phyloP scores from a whole-genome alignment of 2,888 invertebrate genomes.

The Melinaea marsaeus region DNA sequence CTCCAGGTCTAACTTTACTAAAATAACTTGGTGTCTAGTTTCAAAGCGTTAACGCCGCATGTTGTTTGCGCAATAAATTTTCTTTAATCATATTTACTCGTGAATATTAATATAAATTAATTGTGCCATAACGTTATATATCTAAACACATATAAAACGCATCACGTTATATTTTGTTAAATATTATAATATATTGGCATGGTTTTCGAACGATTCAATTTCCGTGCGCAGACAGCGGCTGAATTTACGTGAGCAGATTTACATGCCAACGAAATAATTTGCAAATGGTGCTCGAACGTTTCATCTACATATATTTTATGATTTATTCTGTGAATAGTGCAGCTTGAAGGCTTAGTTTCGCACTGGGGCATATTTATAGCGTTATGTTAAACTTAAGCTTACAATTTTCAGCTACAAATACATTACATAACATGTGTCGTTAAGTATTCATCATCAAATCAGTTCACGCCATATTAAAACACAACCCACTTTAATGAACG shows the following conservation, averaged over 20 bases:
- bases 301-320: conserved; percentile 65
- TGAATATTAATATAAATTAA: conserved; percentile 8
- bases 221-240: conserved; percentile 72
- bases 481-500: too few species aligned
- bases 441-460: too few species aligned
- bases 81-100: neutral
- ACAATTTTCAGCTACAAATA: neutral
- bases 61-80: conserved; percentile 12
- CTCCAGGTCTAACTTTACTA: conserved; percentile 15
- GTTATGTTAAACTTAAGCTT: conserved; percentile 3
- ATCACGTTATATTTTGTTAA: conserved; percentile 51
- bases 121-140: conserved; percentile 9
- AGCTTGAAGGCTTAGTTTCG: conserved; percentile 22
- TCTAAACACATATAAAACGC: conserved; percentile 19
- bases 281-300: conserved; percentile 62
- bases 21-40: conserved; percentile 22
- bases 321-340: conserved; percentile 38
- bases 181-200: conserved; percentile 64
- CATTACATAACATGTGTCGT: too few species aligned
- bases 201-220: conserved; percentile 74
- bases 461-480: too few species aligned
- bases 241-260: conserved; percentile 76
- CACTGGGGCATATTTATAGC: conserved; percentile 10
- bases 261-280: conserved; percentile 73
- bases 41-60: conserved; percentile 19